These are phyloP conservation scores for Frieseomelitta varia DNA, from an alignment of 1,140 invertebrate species.

Conservation along the genomic window DNA sequence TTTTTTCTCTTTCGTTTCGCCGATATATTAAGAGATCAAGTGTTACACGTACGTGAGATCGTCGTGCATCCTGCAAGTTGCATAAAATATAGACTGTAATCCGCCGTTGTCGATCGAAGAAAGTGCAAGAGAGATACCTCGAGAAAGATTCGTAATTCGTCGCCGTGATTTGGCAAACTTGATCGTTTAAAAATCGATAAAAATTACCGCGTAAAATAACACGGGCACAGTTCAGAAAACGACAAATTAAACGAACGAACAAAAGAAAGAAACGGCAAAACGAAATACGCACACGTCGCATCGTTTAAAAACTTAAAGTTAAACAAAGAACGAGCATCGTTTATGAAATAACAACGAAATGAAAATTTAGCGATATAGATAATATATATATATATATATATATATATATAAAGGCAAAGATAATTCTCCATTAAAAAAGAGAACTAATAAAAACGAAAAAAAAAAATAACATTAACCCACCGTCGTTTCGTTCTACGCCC, in stretches of 20 bases:
- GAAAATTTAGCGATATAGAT: slow-evolving; percentile 37
- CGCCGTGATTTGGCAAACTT: slow-evolving; percentile 6
- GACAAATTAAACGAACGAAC: neutral
- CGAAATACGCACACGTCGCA: slow-evolving; percentile 27
- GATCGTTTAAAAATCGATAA: neutral
- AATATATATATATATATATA: slow-evolving; percentile 13
- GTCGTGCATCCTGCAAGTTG: slow-evolving; percentile 1
- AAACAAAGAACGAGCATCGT: slow-evolving; percentile 19
- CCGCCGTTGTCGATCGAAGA: slow-evolving; percentile 16
- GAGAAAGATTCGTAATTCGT: slow-evolving; percentile 13
- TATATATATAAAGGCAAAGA: slow-evolving; percentile 14
- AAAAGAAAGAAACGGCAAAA: neutral
- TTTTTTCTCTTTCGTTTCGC: neutral
- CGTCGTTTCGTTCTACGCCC: slow-evolving; percentile 79
- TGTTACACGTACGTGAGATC: slow-evolving; percentile 26
- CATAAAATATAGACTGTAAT: neutral
- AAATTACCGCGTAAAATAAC: neutral
- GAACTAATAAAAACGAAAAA: slow-evolving; percentile 14
- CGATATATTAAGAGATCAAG: slow-evolving; percentile 36
- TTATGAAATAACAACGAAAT: slow-evolving; percentile 28
- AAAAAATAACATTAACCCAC: slow-evolving; percentile 50
- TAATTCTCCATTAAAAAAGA: slow-evolving; percentile 9
- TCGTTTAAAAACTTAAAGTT: slow-evolving; percentile 9
- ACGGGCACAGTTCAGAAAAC: neutral
- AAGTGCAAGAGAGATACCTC: slow-evolving; percentile 13